phyloP scores from a whole-genome alignment of 2,113 vertebrate species.

The Tapirus terrestris region DNA sequence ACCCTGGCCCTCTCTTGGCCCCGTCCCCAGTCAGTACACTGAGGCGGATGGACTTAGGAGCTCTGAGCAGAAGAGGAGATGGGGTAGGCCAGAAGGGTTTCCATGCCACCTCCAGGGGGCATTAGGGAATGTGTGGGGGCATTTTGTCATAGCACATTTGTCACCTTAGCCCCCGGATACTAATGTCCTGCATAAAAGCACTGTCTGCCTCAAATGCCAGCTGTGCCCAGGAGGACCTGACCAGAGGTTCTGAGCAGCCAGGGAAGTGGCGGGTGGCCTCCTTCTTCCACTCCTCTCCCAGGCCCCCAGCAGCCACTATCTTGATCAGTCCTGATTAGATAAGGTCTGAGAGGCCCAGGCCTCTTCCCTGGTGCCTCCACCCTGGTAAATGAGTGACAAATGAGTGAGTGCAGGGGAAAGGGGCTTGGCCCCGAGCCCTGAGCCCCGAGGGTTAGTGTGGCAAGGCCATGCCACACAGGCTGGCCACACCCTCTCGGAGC shows the following conservation, averaged over 20 bases:
- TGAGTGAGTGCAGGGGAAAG: neutral
- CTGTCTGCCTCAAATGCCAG: neutral
- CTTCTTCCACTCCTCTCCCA: neutral
- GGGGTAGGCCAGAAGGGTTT: neutral
- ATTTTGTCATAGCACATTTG: neutral
- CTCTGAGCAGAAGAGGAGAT: neutral
- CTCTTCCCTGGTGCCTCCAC: neutral
- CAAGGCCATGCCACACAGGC: neutral
- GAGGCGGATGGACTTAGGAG: neutral
- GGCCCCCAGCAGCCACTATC: neutral
- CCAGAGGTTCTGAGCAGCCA: neutral
- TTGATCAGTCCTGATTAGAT: neutral
- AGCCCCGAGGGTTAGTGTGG: too few species aligned
- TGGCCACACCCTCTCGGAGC: neutral
- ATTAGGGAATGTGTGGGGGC: neutral
- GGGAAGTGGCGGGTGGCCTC: neutral
- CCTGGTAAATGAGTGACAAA: slow-evolving; percentile 22
- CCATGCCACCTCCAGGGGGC: neutral
- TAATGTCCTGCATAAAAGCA: neutral
- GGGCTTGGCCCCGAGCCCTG: neutral
- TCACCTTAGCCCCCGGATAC: neutral
- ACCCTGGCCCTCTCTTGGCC: neutral
- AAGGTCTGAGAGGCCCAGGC: neutral
- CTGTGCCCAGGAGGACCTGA: neutral
- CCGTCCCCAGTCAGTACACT: neutral